A percentile compares a stretch with the other conserved stretches of the same genome.
These are phyloP conservation scores for Microctonus brassicae DNA, from an alignment of 2,888 invertebrate genomes.

Conservation along the genomic window DNA sequence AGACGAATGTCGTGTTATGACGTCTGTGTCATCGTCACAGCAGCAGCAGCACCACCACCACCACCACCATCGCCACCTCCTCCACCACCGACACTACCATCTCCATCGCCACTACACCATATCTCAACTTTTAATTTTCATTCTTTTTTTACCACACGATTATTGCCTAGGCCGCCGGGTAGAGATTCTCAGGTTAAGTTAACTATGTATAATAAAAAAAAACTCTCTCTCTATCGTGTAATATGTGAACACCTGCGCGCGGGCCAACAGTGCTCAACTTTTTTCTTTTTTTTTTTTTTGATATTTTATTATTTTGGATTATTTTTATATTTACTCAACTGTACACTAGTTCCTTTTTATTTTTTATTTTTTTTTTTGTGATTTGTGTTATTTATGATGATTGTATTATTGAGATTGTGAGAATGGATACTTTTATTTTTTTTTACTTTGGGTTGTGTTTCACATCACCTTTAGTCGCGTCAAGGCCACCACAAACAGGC, in stretches of 20 bases:
- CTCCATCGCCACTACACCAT: constrained; percentile 28
- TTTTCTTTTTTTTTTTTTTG: constrained; percentile 18
- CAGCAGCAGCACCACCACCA: constrained; percentile 46
- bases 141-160: constrained; percentile 30
- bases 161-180: constrained; percentile 18
- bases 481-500: constrained; percentile 35
- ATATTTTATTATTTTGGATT: not conserved
- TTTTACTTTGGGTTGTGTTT: constrained; percentile 4
- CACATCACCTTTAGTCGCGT: constrained; percentile 30
- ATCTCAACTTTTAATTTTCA: too few species aligned
- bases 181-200: constrained; percentile 53
- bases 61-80: too few species aligned
- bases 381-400: not conserved
- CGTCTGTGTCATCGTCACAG: constrained; percentile 60
- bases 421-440: constrained; percentile 14
- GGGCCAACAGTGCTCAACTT: constrained; percentile 32
- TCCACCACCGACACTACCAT: constrained; percentile 27
- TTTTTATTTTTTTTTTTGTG: constrained; percentile 4
- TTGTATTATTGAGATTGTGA: not conserved
- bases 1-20: constrained; percentile 56
- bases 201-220: too few species aligned
- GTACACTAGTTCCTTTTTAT: too few species aligned
- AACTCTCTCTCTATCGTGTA: constrained; percentile 59
- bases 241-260: constrained; percentile 34
- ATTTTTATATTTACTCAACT: too few species aligned